Evolutionary conservation across 2,888 invertebrate species (phyloP), one percentile per base, ranked within the genome.

Genomic region (Tipula unca): DNA sequence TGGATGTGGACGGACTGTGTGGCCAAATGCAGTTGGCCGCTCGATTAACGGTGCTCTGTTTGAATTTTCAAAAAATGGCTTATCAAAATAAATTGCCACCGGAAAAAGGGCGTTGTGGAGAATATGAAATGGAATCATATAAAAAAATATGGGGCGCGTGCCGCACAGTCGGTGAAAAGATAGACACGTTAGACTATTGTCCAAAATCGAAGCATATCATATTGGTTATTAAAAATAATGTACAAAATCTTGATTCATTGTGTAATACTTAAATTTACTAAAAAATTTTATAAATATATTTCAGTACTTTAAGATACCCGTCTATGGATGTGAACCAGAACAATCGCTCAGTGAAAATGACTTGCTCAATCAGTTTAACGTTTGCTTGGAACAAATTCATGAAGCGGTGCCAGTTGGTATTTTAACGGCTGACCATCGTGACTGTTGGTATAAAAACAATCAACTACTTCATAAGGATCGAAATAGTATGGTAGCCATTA

Each of bases 121-220:
- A 95, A 3, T 90, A 98, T 87, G 98, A 98, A 89, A 99, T 98
- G 96, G 93, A 94, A 84, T 98, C 98, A 89, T 98, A 98, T 90
- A 94, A 94, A 87, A 95, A 95, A 91, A 94, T 99, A 86, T 95
- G 96, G 89, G 97, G 97, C n/a, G 97, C 97, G 0, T 96, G 96
- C 90, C 93, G 98, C 85, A 93, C 96, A 88, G 98, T 98, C 0
- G 92, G 93, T 29, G 89, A 91, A 14, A 92, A 92, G 86, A 90
- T 92, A 85, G 98, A 97, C 89, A 89, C 90, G 48, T 89, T 96
- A 85, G 92, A 93, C 82, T 95, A 92, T 88, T 94, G 95, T 88
- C 92, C 92, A 1, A 89, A 91, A 69, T 93, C 94, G 17, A 92
- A 93, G 87, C 95, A 98, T 90, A 93, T 97, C 54, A 93, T 94